Conservation (phyloP, 2,888 invertebrate genomes). For the Drosophila stalkeri region DNA sequence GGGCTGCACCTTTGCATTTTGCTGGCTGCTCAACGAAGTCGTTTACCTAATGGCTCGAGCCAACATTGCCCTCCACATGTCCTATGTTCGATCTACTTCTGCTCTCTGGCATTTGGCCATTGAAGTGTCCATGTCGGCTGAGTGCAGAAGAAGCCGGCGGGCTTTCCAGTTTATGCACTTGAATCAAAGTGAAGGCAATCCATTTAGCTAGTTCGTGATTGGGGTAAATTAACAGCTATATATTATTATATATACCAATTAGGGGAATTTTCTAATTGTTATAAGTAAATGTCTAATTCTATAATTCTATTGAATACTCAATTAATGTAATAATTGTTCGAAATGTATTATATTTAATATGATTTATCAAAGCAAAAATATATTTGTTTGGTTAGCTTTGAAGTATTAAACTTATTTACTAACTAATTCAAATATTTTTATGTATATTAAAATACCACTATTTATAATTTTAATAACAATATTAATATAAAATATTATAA, state of each 20-base stretch:
- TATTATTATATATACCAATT: not conserved
- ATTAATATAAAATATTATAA: no score
- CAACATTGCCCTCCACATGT: conserved; percentile 29
- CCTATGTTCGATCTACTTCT: not conserved
- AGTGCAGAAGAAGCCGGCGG: conserved; percentile 13
- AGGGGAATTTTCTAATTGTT: no score
- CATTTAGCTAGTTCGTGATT: not conserved
- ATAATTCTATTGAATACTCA: no score
- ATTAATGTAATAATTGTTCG: no score
- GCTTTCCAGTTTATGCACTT: conserved; percentile 4
- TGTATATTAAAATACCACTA: no score
- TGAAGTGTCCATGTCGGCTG: not conserved
- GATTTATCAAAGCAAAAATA: no score
- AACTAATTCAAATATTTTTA: no score
- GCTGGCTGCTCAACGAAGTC: conserved; percentile 34
- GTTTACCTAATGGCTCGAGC: conserved; percentile 68
- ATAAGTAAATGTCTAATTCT: no score
- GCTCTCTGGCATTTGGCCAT: conserved; percentile 2
- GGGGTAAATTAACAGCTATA: not conserved
- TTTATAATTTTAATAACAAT: no score
- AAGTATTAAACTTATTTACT: no score
- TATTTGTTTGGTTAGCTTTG: no score
- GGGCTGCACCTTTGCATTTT: conserved; percentile 25
- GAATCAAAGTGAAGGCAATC: conserved; percentile 3
- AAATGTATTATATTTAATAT: no score